A percentile compares a stretch with the other conserved stretches of the same genome.
These are phyloP conservation scores for Ceratina calcarata DNA, from an alignment of 1,140 invertebrate genomes.

Conservation along the genomic window DNA sequence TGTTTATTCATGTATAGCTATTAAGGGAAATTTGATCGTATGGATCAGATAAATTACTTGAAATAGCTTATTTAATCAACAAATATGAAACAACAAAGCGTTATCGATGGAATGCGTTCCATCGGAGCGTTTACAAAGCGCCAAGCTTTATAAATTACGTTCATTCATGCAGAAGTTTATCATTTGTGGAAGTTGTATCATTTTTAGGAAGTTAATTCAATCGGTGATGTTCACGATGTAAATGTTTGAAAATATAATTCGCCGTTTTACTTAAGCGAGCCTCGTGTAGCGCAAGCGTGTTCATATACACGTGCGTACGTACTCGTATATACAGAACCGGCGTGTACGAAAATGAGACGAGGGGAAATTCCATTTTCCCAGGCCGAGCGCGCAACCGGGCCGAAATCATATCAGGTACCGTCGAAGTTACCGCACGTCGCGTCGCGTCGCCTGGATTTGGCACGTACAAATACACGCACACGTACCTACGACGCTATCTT, in stretches of 20 bases:
- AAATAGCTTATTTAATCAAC: too few relatives aligned
- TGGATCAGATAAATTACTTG: too few relatives aligned
- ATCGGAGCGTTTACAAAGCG: not conserved
- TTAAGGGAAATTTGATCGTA: too few relatives aligned
- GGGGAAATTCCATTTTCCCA: slow-evolving; percentile 41
- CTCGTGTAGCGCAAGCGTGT: too few relatives aligned
- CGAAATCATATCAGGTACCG: slow-evolving; percentile 44
- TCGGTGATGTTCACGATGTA: not conserved
- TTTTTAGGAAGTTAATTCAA: slow-evolving; percentile 8
- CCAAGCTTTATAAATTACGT: not conserved
- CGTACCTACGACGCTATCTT: too few relatives aligned
- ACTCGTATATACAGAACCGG: slow-evolving; percentile 12
- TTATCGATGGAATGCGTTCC: too few relatives aligned
- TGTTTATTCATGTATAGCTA: too few relatives aligned
- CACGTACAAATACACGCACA: not conserved
- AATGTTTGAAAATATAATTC: slow-evolving; percentile 23
- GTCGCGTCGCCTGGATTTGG: slow-evolving; percentile 26
- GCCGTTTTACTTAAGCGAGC: slow-evolving; percentile 10
- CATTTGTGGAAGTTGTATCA: not conserved
- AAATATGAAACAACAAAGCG: too few relatives aligned
- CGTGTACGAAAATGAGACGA: slow-evolving; percentile 35
- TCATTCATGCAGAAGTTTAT: not conserved
- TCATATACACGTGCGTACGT: not conserved
- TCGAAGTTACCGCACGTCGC: slow-evolving; percentile 34
- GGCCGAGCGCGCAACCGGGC: slow-evolving; percentile 4